Evolutionary conservation across 2,888 invertebrate genomes (phyloP).

Genomic region (Tenthredo amoena): DNA sequence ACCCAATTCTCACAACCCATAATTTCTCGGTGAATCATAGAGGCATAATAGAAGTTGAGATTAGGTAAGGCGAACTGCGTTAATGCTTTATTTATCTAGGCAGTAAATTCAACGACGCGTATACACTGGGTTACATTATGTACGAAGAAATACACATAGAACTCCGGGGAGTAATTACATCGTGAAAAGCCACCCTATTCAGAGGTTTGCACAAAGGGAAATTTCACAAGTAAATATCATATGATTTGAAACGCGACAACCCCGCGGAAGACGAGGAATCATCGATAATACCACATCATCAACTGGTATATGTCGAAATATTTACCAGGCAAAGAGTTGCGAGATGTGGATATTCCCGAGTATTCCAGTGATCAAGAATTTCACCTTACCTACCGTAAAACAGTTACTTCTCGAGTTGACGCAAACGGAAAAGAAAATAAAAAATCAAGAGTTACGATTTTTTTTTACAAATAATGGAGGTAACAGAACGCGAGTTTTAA

Average conservation of each 20-base stretch:
- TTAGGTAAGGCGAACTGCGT: constrained; percentile 5
- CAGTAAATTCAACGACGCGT: background rate
- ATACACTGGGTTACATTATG: background rate
- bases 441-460: background rate
- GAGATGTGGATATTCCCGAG: background rate
- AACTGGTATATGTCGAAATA: constrained; percentile 16
- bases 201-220: constrained; percentile 5
- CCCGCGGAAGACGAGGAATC: constrained; percentile 1
- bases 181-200: background rate
- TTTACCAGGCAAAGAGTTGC: background rate
- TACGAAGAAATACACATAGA: background rate
- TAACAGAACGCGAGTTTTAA: background rate
- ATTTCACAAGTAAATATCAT: constrained; percentile 13
- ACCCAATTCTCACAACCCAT: background rate
- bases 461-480: background rate
- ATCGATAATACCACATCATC: constrained; percentile 9
- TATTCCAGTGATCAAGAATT: background rate
- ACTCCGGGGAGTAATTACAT: background rate
- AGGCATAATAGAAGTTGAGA: constrained; percentile 10
- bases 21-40: background rate
- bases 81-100: background rate
- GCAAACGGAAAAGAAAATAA: background rate
- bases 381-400: background rate
- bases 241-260: background rate
- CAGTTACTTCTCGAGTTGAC: background rate